phyloP scores from a whole-genome alignment of 2,113 vertebrate species.

The Sclerurus mexicanus region DNA sequence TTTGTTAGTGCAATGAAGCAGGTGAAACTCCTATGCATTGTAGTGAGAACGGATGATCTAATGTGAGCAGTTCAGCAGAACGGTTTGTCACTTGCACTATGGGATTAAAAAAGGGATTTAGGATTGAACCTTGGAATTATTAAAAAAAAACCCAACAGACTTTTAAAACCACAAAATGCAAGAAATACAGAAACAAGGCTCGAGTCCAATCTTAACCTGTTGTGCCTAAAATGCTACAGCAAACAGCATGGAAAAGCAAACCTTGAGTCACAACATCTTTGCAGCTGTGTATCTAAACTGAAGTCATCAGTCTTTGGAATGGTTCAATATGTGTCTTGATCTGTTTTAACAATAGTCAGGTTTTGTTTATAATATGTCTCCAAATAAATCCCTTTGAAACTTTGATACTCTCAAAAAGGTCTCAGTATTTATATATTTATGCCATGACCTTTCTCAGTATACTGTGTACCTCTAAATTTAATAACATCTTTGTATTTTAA shows the following conservation, averaged over 20 bases:
- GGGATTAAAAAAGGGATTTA: constrained; percentile 71
- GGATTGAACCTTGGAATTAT: not conserved
- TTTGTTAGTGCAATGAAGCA: constrained; percentile 48
- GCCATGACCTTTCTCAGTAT: constrained; percentile 12
- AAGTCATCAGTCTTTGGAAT: not conserved
- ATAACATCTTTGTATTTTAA: constrained; percentile 24
- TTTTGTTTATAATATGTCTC: constrained; percentile 25
- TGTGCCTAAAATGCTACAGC: constrained; percentile 62
- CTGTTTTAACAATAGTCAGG: constrained; percentile 2
- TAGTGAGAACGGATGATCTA: not conserved
- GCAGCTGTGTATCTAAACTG: constrained; percentile 8
- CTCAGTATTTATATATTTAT: constrained; percentile 59
- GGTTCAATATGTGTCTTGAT: not conserved
- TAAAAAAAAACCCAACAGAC: not conserved
- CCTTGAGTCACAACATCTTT: not conserved
- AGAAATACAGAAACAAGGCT: not conserved
- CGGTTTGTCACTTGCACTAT: constrained; percentile 75
- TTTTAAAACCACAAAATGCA: constrained; percentile 8
- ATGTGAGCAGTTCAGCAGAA: constrained; percentile 10
- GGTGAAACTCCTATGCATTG: constrained; percentile 55
- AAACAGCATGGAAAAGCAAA: constrained; percentile 29
- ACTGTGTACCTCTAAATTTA: constrained; percentile 38
- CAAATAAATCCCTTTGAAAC: constrained; percentile 43
- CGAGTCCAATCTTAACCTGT: constrained; percentile 27
- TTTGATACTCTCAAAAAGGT: constrained; percentile 42